phyloP scores from a whole-genome alignment of 2,888 invertebrate genomes.

The Suillia variegata region DNA sequence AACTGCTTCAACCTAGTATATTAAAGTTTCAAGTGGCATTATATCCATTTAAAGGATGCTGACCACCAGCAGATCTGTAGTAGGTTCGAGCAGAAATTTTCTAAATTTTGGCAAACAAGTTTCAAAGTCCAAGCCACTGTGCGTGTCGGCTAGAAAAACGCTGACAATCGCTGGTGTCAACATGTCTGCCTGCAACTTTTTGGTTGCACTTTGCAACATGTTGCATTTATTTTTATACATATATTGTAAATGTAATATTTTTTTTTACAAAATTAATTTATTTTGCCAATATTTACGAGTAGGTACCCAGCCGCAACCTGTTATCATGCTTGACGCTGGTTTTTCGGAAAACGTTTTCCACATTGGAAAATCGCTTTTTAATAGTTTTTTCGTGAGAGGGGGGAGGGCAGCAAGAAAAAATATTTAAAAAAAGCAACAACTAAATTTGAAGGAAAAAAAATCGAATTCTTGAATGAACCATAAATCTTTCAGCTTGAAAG shows the following conservation, averaged over 20 bases:
- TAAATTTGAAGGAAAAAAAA: slow-evolving; percentile 15
- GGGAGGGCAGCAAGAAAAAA: too few relatives aligned
- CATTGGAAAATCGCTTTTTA: background rate
- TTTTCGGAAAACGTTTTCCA: background rate
- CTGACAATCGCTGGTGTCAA: slow-evolving; percentile 2
- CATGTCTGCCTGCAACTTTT: slow-evolving; percentile 7
- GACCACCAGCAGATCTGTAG: too few relatives aligned
- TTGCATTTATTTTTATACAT: background rate
- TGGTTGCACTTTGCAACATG: background rate
- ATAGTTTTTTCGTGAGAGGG: too few relatives aligned
- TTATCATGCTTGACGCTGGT: background rate
- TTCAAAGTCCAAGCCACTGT: too few relatives aligned
- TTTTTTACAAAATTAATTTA: slow-evolving; percentile 13
- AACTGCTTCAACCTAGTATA: too few relatives aligned
- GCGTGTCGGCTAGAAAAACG: background rate
- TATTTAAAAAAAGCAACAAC: slow-evolving; percentile 2
- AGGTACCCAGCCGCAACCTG: too few relatives aligned
- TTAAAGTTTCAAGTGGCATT: too few relatives aligned
- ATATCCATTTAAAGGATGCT: too few relatives aligned
- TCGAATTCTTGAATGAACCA: slow-evolving; percentile 53
- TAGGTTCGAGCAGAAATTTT: too few relatives aligned
- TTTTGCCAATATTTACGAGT: too few relatives aligned
- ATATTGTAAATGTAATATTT: too few relatives aligned
- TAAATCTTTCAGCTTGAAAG: slow-evolving; percentile 46
- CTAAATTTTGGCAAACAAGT: too few relatives aligned